Evolutionary conservation across 2,113 vertebrate species (phyloP), one percentile per base, ranked within the genome.

Genomic region (Poeciliopsis prolifica): DNA sequence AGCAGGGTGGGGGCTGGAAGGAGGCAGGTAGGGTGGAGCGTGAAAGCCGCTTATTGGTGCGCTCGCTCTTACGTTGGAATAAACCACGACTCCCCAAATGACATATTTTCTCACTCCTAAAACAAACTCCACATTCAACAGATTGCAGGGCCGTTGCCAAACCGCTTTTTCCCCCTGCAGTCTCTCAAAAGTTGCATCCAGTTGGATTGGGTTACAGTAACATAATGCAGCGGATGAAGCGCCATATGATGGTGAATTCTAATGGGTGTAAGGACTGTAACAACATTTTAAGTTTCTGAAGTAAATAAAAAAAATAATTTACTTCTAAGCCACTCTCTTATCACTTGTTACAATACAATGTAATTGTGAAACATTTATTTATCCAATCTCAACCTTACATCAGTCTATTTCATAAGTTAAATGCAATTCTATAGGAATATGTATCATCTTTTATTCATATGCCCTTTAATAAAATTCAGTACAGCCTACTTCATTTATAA

Each of bases 121-220:
- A 91, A 94, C 92, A 92, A 94, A 90, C 92, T 92, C 78, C 75
- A 91, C 92, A 93, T 94, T 94, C 86, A 95, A 85, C 86, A 86
- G 81, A 89, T 91, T 84, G 86, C 83, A 62, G 84, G 81, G 83
- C 80, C 73, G 75, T 72, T 87, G 89, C 89, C 90, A 93, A 89
- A 91, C 86, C 78, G 31, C 90, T 87, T 87, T 87, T 88, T 79
- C 58, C 77, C 86, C 85, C 87, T 81, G 83, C 80, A 84, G 76
- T 86, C 84, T 87, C 88, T 91, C 89, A 91, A 86, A 87, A 87
- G 75, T 85, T 88, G 83, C 87, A 87, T 91, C 85, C 82, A 82
- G 87, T 67, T 76, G 79, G 69, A 61, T 86, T 87, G 77, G 69
- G 79, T 88, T 92, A 87, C 86, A 70, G 73, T 82, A 88, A 90